Evolutionary conservation across 2,113 vertebrate species (phyloP).

Genomic region (Zosterops lateralis): DNA sequence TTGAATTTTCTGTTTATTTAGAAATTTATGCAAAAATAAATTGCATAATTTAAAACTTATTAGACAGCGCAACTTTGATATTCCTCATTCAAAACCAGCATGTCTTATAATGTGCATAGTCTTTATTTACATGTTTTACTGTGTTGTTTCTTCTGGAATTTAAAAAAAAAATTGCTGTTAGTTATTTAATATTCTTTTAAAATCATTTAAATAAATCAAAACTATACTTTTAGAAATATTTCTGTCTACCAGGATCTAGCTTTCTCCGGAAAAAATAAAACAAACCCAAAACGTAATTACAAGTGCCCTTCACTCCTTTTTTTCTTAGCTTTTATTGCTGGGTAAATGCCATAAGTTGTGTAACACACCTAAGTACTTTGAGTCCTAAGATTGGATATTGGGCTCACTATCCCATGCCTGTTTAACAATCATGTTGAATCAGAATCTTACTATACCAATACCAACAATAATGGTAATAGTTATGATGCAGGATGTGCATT

Average conservation of each 20-base stretch:
- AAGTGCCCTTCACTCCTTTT: fast-evolving
- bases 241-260: background rate
- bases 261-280: background rate
- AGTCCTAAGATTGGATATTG: background rate
- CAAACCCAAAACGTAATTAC: background rate
- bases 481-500: background rate
- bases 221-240: background rate
- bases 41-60: background rate
- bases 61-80: background rate
- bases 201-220: background rate
- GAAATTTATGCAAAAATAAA: background rate
- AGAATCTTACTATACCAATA: background rate
- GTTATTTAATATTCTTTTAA: background rate
- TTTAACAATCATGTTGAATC: background rate
- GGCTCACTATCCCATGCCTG: background rate
- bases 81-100: background rate
- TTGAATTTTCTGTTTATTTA: background rate
- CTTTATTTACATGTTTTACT: background rate
- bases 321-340: background rate
- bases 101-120: background rate
- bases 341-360: background rate
- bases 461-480: background rate
- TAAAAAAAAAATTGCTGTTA: background rate
- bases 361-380: background rate
- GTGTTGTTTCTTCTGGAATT: background rate